Evolutionary conservation across 2,113 vertebrate species (phyloP).

Genomic region (Benitochromis conjunctus): DNA sequence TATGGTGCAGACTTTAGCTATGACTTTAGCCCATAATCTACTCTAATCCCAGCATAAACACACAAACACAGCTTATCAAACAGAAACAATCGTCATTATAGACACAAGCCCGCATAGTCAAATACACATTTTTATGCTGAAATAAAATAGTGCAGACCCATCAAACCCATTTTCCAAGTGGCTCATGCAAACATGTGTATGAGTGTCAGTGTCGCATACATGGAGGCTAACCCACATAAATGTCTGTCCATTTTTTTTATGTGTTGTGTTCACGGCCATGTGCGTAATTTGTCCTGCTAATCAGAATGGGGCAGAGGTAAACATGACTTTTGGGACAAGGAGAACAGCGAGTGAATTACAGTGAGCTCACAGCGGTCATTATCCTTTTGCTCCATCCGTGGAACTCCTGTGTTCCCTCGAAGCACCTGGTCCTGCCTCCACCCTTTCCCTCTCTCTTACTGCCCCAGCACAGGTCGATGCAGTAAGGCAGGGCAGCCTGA

Average conservation of each 20-base stretch:
- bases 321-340: constrained; percentile 34
- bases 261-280: neutral
- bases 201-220: neutral
- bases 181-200: neutral
- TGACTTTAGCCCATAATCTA: neutral
- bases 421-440: constrained; percentile 55
- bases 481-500: constrained; percentile 74
- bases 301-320: constrained; percentile 10
- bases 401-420: constrained; percentile 49
- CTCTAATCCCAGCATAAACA: constrained; percentile 22
- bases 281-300: constrained; percentile 1
- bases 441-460: neutral
- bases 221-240: neutral
- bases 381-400: constrained; percentile 51
- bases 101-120: neutral
- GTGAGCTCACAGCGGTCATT: constrained; percentile 50
- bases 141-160: neutral
- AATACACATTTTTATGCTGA: neutral
- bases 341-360: constrained; percentile 21
- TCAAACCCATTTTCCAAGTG: neutral
- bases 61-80: constrained; percentile 32
- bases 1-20: neutral
- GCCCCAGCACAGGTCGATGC: constrained; percentile 45
- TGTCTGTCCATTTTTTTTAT: neutral
- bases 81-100: neutral